These are phyloP conservation scores for Amphipyra tragopoginis DNA, from an alignment of 2,888 invertebrate species.

Conservation along the genomic window DNA sequence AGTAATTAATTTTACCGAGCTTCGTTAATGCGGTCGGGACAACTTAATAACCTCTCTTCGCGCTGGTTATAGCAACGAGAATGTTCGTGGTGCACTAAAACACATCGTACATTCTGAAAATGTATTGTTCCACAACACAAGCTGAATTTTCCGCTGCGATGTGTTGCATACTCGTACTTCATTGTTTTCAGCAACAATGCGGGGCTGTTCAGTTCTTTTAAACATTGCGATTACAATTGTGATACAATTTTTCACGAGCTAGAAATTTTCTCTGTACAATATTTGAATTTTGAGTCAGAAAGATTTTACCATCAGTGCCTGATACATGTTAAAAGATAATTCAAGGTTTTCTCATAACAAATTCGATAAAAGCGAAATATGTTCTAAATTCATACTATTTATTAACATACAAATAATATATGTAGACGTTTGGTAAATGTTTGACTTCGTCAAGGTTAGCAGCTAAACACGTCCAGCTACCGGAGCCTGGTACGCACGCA, in stretches of 20 bases:
- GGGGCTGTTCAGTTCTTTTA: conserved; percentile 10
- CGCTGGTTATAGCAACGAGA: conserved; percentile 45
- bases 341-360: no score
- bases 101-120: conserved; percentile 52
- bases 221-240: conserved; percentile 9
- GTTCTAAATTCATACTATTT: conserved; percentile 4
- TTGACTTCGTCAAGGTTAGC: conserved; percentile 67
- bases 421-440: conserved; percentile 50
- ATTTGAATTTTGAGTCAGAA: background rate
- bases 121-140: conserved; percentile 46
- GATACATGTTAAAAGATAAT: no score
- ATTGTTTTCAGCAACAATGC: conserved; percentile 30
- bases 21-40: conserved; percentile 72
- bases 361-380: conserved; percentile 1
- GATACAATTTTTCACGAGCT: background rate
- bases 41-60: conserved; percentile 69
- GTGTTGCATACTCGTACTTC: conserved; percentile 27
- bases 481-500: conserved; percentile 63
- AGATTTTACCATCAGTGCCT: background rate
- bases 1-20: conserved; percentile 83
- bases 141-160: conserved; percentile 22
- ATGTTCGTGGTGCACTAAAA: conserved; percentile 42
- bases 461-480: conserved; percentile 63
- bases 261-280: background rate
- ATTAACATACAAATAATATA: conserved; percentile 38